A percentile compares a stretch with the other conserved stretches of the same genome.
These are phyloP conservation scores for Hyla sarda DNA, from an alignment of 2,113 vertebrate genomes.

Conservation along the genomic window DNA sequence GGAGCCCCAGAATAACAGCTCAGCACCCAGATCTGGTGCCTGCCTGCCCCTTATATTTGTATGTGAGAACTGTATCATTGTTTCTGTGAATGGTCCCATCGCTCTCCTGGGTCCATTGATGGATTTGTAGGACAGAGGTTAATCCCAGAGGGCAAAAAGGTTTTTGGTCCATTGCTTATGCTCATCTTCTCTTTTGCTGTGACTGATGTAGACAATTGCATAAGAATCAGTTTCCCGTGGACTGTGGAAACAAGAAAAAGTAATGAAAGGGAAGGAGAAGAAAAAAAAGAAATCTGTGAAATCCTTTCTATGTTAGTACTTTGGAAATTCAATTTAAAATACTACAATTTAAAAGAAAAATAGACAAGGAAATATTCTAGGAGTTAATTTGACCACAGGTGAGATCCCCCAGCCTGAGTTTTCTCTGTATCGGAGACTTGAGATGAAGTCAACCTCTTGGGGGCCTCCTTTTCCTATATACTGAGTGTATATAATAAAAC, in stretches of 20 bases:
- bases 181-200: slow-evolving; percentile 8
- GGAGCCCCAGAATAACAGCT: background rate
- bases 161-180: background rate
- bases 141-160: background rate
- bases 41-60: background rate
- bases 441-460: background rate
- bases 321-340: no score
- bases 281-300: no score
- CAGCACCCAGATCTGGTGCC: background rate
- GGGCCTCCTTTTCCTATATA: background rate
- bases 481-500: background rate
- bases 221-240: background rate
- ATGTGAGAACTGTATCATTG: background rate
- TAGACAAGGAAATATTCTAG: background rate
- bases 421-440: background rate
- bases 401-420: background rate
- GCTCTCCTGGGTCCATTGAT: background rate
- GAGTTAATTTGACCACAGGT: background rate
- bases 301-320: no score
- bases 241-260: background rate
- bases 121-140: slow-evolving; percentile 30
- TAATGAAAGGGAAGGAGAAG: no score
- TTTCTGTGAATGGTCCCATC: background rate
- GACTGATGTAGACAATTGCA: slow-evolving; percentile 35
- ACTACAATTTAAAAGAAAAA: no score